These are phyloP conservation scores for Sinohyriopsis cumingii DNA, from an alignment of 2,888 invertebrate species.

Conservation along the genomic window DNA sequence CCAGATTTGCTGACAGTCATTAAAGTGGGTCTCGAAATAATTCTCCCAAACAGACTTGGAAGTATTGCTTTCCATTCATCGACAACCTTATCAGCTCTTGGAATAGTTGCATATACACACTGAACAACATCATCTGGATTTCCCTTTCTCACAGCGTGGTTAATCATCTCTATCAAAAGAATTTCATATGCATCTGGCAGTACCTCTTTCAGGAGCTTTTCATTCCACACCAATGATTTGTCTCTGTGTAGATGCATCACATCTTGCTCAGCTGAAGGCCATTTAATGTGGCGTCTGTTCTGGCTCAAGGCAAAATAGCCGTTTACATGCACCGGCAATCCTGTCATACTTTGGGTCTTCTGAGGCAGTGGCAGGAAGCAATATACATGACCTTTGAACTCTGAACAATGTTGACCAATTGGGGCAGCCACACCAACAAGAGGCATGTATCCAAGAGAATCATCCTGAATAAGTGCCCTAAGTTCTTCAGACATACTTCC, in stretches of 20 bases:
- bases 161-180: slow-evolving; percentile 33
- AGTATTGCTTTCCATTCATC: slow-evolving; percentile 41
- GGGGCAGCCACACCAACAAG: slow-evolving; percentile 21
- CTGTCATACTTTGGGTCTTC: slow-evolving; percentile 51
- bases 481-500: slow-evolving; percentile 14
- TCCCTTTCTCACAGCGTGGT: slow-evolving; percentile 5
- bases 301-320: slow-evolving; percentile 64
- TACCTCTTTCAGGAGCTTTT: slow-evolving; percentile 52
- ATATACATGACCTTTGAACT: slow-evolving; percentile 57
- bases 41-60: slow-evolving; percentile 15
- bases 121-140: slow-evolving; percentile 16
- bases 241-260: slow-evolving; percentile 35
- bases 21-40: slow-evolving; percentile 3
- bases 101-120: slow-evolving; percentile 22
- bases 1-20: slow-evolving; percentile 10
- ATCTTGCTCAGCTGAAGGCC: slow-evolving; percentile 51
- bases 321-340: slow-evolving; percentile 64
- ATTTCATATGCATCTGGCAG: slow-evolving; percentile 46
- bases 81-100: slow-evolving; percentile 14
- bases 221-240: slow-evolving; percentile 59
- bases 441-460: slow-evolving; percentile 13
- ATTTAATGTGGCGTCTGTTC: slow-evolving; percentile 63
- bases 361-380: slow-evolving; percentile 66
- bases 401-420: slow-evolving; percentile 21
- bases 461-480: slow-evolving; percentile 11